Conservation (phyloP, 2,888 invertebrate species). For the Andrena fulva region DNA sequence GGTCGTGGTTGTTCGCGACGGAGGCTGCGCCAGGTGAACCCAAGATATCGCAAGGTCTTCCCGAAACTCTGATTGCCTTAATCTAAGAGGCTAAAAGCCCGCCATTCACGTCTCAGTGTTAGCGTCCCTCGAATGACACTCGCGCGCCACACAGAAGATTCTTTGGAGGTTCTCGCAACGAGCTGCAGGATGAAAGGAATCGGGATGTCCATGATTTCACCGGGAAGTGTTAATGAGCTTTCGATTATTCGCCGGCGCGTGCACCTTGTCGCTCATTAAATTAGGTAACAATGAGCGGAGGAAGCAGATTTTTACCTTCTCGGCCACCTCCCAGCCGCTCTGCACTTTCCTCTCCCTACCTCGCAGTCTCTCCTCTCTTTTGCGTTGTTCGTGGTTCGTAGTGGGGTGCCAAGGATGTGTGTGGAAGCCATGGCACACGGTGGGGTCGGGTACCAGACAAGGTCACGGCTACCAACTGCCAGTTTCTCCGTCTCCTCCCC, state of each 20-base stretch:
- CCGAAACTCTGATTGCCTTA: slow-evolving; percentile 22
- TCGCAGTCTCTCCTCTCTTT: slow-evolving; percentile 38
- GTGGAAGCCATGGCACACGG: slow-evolving; percentile 69
- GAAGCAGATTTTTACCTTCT: slow-evolving; percentile 45
- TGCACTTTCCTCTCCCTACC: slow-evolving; percentile 27
- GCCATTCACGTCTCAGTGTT: neutral
- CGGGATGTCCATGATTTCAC: slow-evolving; percentile 50
- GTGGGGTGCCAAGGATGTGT: slow-evolving; percentile 71
- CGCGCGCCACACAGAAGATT: neutral
- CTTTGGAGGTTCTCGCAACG: slow-evolving; percentile 56
- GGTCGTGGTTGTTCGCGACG: slow-evolving; percentile 45
- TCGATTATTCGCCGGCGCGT: slow-evolving; percentile 73
- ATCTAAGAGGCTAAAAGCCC: neutral
- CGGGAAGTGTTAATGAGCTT: slow-evolving; percentile 74
- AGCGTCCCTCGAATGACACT: neutral
- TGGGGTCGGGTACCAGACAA: slow-evolving; percentile 82
- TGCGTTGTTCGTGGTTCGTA: slow-evolving; percentile 56
- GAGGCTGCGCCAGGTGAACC: slow-evolving; percentile 17
- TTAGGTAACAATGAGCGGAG: slow-evolving; percentile 78
- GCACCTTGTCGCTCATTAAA: slow-evolving; percentile 75
- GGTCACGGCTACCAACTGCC: slow-evolving; percentile 83
- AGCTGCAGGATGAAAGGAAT: no score
- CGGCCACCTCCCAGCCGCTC: slow-evolving; percentile 23
- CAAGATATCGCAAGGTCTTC: slow-evolving; percentile 19
- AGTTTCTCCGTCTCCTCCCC: slow-evolving; percentile 58